Evolutionary conservation across 1,140 invertebrate species (phyloP).

Genomic region (Brachionus paranguensis): DNA sequence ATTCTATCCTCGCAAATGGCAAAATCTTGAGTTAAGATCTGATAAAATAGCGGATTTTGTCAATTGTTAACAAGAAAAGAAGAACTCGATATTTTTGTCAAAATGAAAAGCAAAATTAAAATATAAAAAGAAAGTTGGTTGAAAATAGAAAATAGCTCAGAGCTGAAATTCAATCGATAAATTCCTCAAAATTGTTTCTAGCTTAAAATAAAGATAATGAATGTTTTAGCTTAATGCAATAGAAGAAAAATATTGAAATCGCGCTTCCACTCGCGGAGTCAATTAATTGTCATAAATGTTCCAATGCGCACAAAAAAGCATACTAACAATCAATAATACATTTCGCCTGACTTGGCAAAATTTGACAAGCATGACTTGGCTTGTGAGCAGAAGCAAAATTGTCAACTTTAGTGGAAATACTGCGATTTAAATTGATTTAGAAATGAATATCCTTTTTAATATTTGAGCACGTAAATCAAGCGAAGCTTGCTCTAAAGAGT

Average conservation of each 20-base stretch:
- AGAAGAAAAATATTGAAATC: background rate
- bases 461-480: background rate
- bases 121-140: background rate
- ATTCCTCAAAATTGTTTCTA: background rate
- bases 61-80: background rate
- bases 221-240: constrained; percentile 22
- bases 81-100: constrained; percentile 5
- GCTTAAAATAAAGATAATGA: background rate
- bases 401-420: constrained; percentile 8
- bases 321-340: background rate
- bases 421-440: background rate
- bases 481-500: background rate
- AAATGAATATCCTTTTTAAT: background rate
- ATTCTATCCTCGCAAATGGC: background rate
- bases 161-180: constrained; percentile 22
- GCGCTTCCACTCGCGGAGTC: background rate
- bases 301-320: background rate
- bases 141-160: background rate
- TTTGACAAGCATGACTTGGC: constrained; percentile 29
- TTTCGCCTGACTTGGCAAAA: constrained; percentile 24
- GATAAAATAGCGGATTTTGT: background rate
- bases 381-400: background rate
- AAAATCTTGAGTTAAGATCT: background rate
- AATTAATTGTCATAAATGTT: constrained; percentile 15
- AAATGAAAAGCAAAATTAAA: constrained; percentile 21